phyloP scores from a whole-genome alignment of 2,888 invertebrate species.

The Dugesia japonica region DNA sequence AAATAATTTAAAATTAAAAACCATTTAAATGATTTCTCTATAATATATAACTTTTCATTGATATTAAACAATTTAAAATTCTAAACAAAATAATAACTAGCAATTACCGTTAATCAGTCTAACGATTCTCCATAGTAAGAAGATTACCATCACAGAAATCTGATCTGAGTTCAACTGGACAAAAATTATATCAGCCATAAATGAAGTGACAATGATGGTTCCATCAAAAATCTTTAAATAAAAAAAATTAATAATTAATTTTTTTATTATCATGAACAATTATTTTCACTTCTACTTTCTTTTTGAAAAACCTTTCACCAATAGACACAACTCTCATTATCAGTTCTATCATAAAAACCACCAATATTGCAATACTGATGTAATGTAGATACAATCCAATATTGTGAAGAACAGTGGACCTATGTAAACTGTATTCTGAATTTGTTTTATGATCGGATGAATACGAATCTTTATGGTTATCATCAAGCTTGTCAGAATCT shows the following conservation, averaged over 20 bases:
- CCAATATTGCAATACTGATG: background rate
- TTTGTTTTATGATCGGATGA: background rate
- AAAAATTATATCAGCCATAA: conserved; percentile 3
- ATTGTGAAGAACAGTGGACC: background rate
- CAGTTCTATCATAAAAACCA: conserved; percentile 13
- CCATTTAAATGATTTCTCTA: too few relatives aligned
- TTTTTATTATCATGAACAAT: too few relatives aligned
- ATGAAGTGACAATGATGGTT: background rate
- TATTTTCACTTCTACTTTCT: background rate
- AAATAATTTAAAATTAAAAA: too few relatives aligned
- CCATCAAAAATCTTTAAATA: background rate
- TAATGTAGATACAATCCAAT: background rate
- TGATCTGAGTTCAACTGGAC: background rate
- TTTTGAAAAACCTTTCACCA: background rate
- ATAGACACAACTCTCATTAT: background rate
- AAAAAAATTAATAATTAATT: background rate
- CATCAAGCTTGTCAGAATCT: background rate
- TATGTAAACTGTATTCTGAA: background rate
- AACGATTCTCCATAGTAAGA: conserved; percentile 10
- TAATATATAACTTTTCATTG: too few relatives aligned
- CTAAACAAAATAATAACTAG: background rate
- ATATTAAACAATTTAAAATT: background rate
- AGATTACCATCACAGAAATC: background rate
- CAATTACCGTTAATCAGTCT: background rate
- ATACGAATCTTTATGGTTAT: background rate